phyloP scores from a whole-genome alignment of 2,888 invertebrate species.

The Mythimna pallens region DNA sequence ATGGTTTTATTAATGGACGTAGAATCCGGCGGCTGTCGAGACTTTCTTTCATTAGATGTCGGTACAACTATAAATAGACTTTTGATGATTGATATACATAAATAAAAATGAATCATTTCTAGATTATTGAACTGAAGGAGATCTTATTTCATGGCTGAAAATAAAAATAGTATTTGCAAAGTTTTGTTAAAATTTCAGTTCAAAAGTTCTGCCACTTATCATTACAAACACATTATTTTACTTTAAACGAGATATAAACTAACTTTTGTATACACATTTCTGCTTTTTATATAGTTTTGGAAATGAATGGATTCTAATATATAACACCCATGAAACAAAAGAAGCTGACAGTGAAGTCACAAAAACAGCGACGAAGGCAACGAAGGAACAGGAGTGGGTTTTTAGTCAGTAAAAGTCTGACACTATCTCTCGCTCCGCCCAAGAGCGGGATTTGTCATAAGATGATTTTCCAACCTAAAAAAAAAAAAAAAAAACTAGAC shows the following conservation, averaged over 20 bases:
- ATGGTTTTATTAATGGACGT: constrained; percentile 76
- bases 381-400: too few species aligned
- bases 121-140: background rate
- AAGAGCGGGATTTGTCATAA: too few species aligned
- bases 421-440: too few species aligned
- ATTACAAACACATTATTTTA: background rate
- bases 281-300: too few species aligned
- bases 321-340: background rate
- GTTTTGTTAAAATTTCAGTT: background rate
- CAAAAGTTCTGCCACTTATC: background rate
- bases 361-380: too few species aligned
- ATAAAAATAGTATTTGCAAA: background rate
- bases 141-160: background rate
- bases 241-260: background rate
- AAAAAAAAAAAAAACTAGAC: too few species aligned
- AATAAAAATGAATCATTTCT: constrained; percentile 35
- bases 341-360: background rate
- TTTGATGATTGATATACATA: constrained; percentile 49
- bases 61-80: constrained; percentile 45
- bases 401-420: too few species aligned
- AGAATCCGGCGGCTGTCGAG: constrained; percentile 64
- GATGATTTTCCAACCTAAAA: too few species aligned
- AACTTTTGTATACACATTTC: too few species aligned
- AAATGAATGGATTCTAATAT: background rate
- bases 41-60: constrained; percentile 54